These are phyloP conservation scores for Chloebia gouldiae DNA, from an alignment of 2,113 vertebrate species.

Conservation along the genomic window DNA sequence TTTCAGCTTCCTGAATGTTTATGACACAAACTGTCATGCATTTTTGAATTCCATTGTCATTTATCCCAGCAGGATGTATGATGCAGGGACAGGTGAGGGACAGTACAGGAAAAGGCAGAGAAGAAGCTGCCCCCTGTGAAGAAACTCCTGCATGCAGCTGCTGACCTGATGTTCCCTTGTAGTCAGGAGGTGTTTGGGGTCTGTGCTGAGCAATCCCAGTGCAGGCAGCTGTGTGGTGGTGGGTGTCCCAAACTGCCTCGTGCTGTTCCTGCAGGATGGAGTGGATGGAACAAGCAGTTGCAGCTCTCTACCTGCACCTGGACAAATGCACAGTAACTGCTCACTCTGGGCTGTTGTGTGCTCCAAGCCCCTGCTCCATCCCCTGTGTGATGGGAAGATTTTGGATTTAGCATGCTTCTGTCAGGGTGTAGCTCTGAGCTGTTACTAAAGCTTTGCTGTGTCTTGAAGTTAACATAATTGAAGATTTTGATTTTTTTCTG, in stretches of 20 bases:
- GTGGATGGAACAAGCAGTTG: fast-evolving
- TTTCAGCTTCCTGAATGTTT: background rate
- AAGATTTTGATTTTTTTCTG: background rate
- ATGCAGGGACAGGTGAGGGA: background rate
- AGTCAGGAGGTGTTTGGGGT: background rate
- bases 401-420: background rate
- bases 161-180: background rate
- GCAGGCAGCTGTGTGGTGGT: background rate
- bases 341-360: fast-evolving
- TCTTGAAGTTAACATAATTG: background rate
- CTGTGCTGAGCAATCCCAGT: background rate
- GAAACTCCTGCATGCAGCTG: background rate
- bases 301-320: background rate
- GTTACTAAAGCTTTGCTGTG: background rate
- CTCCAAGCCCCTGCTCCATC: background rate
- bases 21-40: fast-evolving
- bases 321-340: fast-evolving
- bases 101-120: background rate
- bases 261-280: fast-evolving
- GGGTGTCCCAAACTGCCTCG: fast-evolving
- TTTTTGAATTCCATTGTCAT: background rate
- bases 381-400: background rate
- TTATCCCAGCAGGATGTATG: background rate
- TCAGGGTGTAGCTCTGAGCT: background rate
- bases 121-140: background rate